Evolutionary conservation across 2,797 vertebrate species (phyloP), one percentile per base, ranked within the genome.

Genomic region (Scolopax rusticola): DNA sequence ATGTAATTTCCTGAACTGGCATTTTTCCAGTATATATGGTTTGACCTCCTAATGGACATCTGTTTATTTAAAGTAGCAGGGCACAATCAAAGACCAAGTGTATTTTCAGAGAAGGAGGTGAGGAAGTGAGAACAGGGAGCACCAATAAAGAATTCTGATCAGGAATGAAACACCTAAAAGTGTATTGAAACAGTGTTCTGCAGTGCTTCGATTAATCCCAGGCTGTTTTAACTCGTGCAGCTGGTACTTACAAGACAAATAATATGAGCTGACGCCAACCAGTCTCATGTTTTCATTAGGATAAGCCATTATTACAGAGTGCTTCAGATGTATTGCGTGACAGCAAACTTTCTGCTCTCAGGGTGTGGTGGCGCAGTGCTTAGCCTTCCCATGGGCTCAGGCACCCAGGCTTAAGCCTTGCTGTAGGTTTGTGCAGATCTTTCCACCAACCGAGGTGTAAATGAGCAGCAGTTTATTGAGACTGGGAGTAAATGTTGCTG

Each of bases 1-100:
- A 93, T 89, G 88, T 76, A 93, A 95, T 96, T 96, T 96, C 93
- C 92, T 95, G 91, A 87, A 67, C 30, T 96, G 93, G 80, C 91
- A 84, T 93, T 89, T 95, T 21, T 92, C 83, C 85, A 95, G 45
- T 76, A 47, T 53, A 36, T 82, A 60, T 77, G 83, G 63, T 87
- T 96, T 94, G 54, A 87, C 92, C 74, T 77, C 74, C 28, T 90
- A 87, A 93, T 41, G 57, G 68, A 91, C 78, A 89, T 73, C 59
- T 92, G 57, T 90, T 96, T 95, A 92, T 92, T 95, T 94, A 85
- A 93, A 93, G 64, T 83, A 95, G 70, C 87, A 92, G 60, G 50
- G 45, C 59, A 84, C 77, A 95, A 85, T 95, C 78, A 95, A 97
- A 96, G 86, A 91, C 75, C 3, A 8, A 95, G 50, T 64, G 54